phyloP scores from a whole-genome alignment of 1,140 invertebrate genomes.

The Lutraria rhynchaena region DNA sequence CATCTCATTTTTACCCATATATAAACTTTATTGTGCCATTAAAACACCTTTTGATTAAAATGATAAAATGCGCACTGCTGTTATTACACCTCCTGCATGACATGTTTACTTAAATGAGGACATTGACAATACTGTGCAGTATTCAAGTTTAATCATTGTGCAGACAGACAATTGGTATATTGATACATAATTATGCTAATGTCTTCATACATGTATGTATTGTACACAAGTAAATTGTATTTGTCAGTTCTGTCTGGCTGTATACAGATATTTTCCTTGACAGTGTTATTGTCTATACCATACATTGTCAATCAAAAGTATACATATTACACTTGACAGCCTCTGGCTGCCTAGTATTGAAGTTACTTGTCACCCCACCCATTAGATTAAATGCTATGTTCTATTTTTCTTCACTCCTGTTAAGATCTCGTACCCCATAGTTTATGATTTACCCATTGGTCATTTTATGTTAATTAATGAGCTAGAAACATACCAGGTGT shows the following conservation, averaged over 20 bases:
- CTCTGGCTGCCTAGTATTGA: not conserved
- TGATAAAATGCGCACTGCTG: too few relatives aligned
- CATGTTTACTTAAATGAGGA: too few relatives aligned
- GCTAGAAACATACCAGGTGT: too few relatives aligned
- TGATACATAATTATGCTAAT: not conserved
- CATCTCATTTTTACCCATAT: too few relatives aligned
- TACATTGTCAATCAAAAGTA: constrained; percentile 23
- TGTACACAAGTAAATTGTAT: not conserved
- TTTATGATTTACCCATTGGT: too few relatives aligned
- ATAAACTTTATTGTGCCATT: too few relatives aligned
- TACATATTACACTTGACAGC: constrained; percentile 19
- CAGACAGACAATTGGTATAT: not conserved
- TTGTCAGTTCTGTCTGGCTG: constrained; percentile 26
- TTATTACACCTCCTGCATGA: too few relatives aligned
- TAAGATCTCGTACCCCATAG: too few relatives aligned
- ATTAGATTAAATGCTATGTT: not conserved
- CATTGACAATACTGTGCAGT: too few relatives aligned
- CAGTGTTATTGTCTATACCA: constrained; percentile 9
- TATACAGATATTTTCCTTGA: constrained; percentile 4
- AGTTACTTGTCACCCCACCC: constrained; percentile 35
- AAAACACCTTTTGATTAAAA: too few relatives aligned
- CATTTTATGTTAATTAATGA: too few relatives aligned
- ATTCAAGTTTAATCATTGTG: not conserved
- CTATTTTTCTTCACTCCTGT: too few relatives aligned
- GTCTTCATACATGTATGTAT: constrained; percentile 11